A percentile compares a stretch with the other conserved stretches of the same genome.
Evolutionary conservation across 1,140 invertebrate genomes (phyloP).

Genomic region (Pachyrhynchus sulphureomaculatus): DNA sequence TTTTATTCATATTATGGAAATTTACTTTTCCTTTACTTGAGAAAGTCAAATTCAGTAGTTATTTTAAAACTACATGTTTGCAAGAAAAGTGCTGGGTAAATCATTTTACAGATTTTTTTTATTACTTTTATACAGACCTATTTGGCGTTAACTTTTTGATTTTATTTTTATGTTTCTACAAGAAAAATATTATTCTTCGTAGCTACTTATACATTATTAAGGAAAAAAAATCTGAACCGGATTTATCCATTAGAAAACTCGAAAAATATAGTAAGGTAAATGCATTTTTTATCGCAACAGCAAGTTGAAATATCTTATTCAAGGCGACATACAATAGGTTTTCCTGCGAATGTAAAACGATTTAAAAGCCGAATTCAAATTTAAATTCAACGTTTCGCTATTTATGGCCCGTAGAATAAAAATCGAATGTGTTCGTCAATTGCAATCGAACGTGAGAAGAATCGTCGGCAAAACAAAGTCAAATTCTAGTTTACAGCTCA

Average conservation of each 20-base stretch:
- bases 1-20: too few species aligned
- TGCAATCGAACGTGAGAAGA: slow-evolving; percentile 27
- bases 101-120: too few species aligned
- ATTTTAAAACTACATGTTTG: too few species aligned
- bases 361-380: slow-evolving; percentile 27
- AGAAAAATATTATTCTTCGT: too few species aligned
- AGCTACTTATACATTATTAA: too few species aligned
- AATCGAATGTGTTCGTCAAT: slow-evolving; percentile 31
- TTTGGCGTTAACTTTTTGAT: too few species aligned
- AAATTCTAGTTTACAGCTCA: slow-evolving; percentile 18
- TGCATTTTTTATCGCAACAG: slow-evolving; percentile 16
- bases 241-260: not conserved
- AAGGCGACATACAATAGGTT: slow-evolving; percentile 9
- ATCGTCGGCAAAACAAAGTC: slow-evolving; percentile 19
- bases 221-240: not conserved
- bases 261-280: slow-evolving; percentile 8
- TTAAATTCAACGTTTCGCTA: slow-evolving; percentile 27
- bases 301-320: slow-evolving; percentile 14
- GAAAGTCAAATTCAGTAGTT: too few species aligned
- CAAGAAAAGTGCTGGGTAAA: too few species aligned
- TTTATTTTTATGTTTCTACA: too few species aligned
- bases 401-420: slow-evolving; percentile 24
- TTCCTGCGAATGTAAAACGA: slow-evolving; percentile 14
- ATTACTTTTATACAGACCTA: too few species aligned
- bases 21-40: too few species aligned